Percentiles rank a stretch among this genome's conserved stretches.
Conservation (phyloP, 2,797 vertebrate species). For the Rhinogobio ventralis region DNA sequence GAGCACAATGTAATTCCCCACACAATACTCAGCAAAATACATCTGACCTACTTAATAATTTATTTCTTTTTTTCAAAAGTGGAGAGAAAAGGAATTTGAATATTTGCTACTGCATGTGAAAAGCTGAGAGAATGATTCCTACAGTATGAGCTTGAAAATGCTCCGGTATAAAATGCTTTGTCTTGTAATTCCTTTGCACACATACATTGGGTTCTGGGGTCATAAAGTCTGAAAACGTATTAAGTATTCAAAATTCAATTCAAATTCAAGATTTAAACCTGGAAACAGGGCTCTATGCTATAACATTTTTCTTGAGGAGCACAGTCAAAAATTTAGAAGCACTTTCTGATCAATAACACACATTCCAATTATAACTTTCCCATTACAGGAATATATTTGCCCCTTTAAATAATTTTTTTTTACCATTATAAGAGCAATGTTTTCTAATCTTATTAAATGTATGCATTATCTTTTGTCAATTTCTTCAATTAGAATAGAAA, state of each 20-base stretch:
- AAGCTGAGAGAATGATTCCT: neutral
- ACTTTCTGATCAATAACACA: too few species aligned
- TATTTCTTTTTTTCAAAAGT: neutral
- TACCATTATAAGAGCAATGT: too few species aligned
- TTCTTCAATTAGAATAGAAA: too few species aligned
- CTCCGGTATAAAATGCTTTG: neutral
- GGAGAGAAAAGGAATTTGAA: neutral
- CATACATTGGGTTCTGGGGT: neutral
- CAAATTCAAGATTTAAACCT: too few species aligned
- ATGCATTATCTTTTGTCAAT: too few species aligned
- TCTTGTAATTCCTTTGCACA: neutral
- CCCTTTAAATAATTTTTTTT: too few species aligned
- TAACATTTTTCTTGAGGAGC: too few species aligned
- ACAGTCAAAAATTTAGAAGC: too few species aligned
- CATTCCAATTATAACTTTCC: too few species aligned
- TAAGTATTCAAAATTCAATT: neutral
- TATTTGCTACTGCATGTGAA: neutral
- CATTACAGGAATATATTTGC: too few species aligned
- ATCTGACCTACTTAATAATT: neutral
- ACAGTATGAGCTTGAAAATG: neutral
- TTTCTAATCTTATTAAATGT: too few species aligned
- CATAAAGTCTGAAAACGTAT: neutral
- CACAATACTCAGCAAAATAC: neutral
- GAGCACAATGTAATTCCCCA: conserved; percentile 6
- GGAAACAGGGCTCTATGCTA: too few species aligned